These are phyloP conservation scores for Chaetops frenatus DNA, from an alignment of 2,113 vertebrate species.

Conservation along the genomic window DNA sequence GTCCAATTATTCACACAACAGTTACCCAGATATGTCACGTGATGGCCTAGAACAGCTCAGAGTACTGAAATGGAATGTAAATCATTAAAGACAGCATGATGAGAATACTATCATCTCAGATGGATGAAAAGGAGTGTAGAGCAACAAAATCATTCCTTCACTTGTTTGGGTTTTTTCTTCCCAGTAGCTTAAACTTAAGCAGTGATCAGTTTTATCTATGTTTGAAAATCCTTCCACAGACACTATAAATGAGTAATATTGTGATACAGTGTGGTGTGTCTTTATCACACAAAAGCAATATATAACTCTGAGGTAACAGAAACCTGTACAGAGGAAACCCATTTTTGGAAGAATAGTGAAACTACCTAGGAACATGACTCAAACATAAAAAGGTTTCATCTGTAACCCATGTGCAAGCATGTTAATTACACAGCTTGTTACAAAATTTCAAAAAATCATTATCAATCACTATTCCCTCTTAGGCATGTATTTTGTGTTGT, in stretches of 20 bases:
- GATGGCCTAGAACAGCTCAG: background rate
- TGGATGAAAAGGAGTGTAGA: background rate
- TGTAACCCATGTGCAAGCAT: background rate
- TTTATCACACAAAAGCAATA: background rate
- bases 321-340: background rate
- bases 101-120: background rate
- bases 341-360: background rate
- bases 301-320: background rate
- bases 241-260: background rate
- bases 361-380: background rate
- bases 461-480: background rate
- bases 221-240: background rate
- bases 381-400: background rate
- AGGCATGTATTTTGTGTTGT: background rate
- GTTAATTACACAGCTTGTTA: background rate
- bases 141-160: background rate
- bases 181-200: background rate
- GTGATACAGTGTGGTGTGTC: background rate
- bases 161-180: fast-evolving
- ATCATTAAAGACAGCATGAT: background rate
- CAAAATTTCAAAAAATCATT: background rate
- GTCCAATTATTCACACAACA: background rate
- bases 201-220: background rate
- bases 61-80: background rate
- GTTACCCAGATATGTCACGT: background rate